These are phyloP conservation scores for Xiphophorus maculatus DNA, from an alignment of 2,113 vertebrate genomes.

Conservation along the genomic window DNA sequence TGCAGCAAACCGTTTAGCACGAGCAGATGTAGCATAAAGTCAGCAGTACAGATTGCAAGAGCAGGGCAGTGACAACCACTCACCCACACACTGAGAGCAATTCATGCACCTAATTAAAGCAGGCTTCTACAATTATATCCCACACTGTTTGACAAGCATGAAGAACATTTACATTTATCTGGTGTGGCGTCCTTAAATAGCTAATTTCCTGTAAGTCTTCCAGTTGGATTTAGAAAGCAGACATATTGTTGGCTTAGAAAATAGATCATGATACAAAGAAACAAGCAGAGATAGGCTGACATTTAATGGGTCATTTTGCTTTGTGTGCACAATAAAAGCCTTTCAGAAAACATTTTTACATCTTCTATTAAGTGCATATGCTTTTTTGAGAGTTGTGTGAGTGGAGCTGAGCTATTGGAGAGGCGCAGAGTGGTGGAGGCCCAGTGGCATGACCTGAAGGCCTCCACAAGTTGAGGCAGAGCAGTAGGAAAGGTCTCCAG, in stretches of 20 bases:
- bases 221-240: background rate
- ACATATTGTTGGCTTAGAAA: background rate
- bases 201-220: background rate
- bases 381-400: background rate
- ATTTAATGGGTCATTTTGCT: too few species aligned
- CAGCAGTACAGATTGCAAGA: background rate
- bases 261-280: background rate
- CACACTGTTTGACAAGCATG: background rate
- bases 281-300: background rate
- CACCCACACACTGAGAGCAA: background rate
- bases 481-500: background rate
- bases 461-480: background rate
- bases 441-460: conserved; percentile 24
- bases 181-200: background rate
- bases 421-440: background rate
- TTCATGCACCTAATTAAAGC: conserved; percentile 10
- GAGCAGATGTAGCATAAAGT: conserved; percentile 3
- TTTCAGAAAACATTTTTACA: too few species aligned
- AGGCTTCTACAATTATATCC: background rate
- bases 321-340: too few species aligned
- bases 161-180: background rate
- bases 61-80: background rate
- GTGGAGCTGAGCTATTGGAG: conserved; percentile 23
- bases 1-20: background rate
- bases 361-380: too few species aligned